Evolutionary conservation across 2,797 vertebrate genomes (phyloP).

Genomic region (Danio tinwini): DNA sequence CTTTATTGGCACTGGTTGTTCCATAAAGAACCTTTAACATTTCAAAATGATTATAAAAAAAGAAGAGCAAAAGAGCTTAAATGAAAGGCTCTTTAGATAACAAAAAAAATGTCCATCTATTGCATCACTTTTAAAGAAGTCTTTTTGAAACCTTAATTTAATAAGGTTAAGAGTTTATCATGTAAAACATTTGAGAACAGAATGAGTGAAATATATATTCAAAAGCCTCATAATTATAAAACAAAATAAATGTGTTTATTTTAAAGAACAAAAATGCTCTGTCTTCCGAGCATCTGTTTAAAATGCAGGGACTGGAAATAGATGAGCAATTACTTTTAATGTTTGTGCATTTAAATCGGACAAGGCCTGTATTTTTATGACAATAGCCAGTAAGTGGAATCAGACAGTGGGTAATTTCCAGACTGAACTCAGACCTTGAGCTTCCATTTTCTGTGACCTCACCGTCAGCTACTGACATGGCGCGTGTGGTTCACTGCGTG

Average conservation of each 20-base stretch:
- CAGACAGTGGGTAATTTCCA: conserved; percentile 37
- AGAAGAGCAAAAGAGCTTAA: too few relatives aligned
- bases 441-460: conserved; percentile 51
- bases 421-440: conserved; percentile 44
- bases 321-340: neutral
- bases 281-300: neutral
- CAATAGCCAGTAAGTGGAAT: conserved; percentile 38
- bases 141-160: too few relatives aligned
- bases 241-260: neutral
- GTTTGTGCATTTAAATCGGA: conserved; percentile 8
- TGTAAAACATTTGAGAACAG: neutral
- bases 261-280: conserved; percentile 1
- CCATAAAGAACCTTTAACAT: too few relatives aligned
- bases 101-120: too few relatives aligned
- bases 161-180: neutral
- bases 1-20: too few relatives aligned
- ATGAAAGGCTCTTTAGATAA: too few relatives aligned
- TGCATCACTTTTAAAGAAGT: too few relatives aligned
- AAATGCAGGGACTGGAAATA: neutral
- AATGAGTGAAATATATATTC: neutral
- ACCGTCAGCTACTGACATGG: conserved; percentile 40
- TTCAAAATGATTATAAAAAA: too few relatives aligned
- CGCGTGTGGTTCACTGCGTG: conserved; percentile 11
- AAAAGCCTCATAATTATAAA: neutral
- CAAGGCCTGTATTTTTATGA: neutral